Evolutionary conservation across 2,113 vertebrate species (phyloP).

Genomic region (Pithys albifrons): DNA sequence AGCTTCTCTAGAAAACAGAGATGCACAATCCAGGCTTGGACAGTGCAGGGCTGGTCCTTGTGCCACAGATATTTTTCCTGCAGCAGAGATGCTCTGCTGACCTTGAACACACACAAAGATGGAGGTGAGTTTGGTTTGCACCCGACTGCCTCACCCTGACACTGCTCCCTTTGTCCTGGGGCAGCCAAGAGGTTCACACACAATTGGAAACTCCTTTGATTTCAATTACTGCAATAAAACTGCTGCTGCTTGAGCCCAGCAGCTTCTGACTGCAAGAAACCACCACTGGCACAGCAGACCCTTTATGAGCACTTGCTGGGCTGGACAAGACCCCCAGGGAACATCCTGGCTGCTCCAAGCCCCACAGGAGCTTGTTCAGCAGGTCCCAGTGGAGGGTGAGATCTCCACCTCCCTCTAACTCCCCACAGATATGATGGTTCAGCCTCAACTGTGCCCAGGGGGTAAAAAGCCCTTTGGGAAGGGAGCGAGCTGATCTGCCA

Average conservation of each 20-base stretch:
- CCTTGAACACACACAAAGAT: not conserved
- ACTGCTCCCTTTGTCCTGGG: not conserved
- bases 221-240: not conserved
- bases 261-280: not conserved
- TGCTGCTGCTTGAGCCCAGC: not conserved
- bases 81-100: not conserved
- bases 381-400: not conserved
- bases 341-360: not conserved
- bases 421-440: rapidly evolving
- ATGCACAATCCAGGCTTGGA: not conserved
- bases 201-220: not conserved
- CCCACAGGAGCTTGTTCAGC: rapidly evolving
- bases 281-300: not conserved
- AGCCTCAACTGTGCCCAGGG: not conserved
- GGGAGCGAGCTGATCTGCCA: not conserved
- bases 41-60: rapidly evolving
- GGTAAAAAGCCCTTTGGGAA: not conserved
- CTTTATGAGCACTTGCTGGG: not conserved
- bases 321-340: not conserved
- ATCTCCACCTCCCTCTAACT: not conserved
- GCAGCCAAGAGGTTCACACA: not conserved
- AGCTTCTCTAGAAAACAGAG: not conserved
- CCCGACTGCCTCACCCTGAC: rapidly evolving
- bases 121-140: not conserved
- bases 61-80: not conserved